Evolutionary conservation across 92 coral and sea anemone species (phyloP), one percentile per base, ranked within the genome.

Genomic region (Porites lobata): DNA sequence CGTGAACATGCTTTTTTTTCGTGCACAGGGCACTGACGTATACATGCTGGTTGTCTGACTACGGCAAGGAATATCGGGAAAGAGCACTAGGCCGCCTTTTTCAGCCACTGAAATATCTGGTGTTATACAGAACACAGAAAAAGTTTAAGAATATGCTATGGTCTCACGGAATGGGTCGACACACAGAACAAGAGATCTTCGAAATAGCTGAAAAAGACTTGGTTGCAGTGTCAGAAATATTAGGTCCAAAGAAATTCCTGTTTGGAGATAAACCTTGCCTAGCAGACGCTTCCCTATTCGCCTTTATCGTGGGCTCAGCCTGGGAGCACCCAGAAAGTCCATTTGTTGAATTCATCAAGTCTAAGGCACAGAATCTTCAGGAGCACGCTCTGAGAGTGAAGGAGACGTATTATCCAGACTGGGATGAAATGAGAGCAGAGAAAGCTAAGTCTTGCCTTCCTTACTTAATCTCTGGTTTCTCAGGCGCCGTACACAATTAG

Each of bases 121-220:
- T 78, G 3, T 75, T 80, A 61, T 79, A 85, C 81, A 50, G 12
- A n/a, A 2, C 62, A 8, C 85, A 84, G 77, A 76, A 91, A 7
- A 76, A 7, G 38, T 9, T 22, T 17, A 47, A 32, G 43, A 82
- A 74, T 1, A 77, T 75, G 54, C 62, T 93, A 17, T 61, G 86
- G 61, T 93, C 90, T 26, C 96, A 93, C 72, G 96, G 96, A 1
- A 93, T 93, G 1, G 96, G 96, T 8, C 94, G 96, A 53, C 96
- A 91, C 69, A 76, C 96, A 19, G 83, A 50, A 72, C 85, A 91
- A 81, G 96, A 93, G 72, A 75, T 93, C 78, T 93, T 88, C 54
- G 83, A 72, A 18, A 87, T 93, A 29, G 94, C 88, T 9, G 91
- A 87, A 73, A 91, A 81, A 56, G 96, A 93, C 76, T 85, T 93